Conservation (phyloP, 2,888 invertebrate species). For the Mystacides longicornis region DNA sequence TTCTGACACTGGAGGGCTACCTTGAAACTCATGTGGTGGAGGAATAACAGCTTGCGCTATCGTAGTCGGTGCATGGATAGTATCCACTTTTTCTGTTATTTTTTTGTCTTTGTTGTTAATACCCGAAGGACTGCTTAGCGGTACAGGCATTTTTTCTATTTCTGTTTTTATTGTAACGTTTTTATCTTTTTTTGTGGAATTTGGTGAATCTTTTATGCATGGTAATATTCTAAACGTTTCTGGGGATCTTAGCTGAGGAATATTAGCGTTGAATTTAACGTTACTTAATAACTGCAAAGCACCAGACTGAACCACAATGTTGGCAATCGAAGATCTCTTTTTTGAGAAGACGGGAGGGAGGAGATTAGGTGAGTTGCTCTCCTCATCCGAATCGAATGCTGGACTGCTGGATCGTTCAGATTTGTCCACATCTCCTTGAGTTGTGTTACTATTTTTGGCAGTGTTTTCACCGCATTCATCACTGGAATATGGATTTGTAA, state of each 20-base stretch:
- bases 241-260: conserved; percentile 36
- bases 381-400: conserved; percentile 92
- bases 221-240: conserved; percentile 26
- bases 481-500: conserved; percentile 50
- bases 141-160: not conserved
- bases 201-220: conserved; percentile 29
- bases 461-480: conserved; percentile 46
- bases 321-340: conserved; percentile 60
- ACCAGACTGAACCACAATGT: conserved; percentile 61
- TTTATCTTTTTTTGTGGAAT: not conserved
- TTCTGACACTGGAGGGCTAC: conserved; percentile 58
- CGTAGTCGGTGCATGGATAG: conserved; percentile 40
- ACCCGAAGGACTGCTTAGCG: too few relatives aligned
- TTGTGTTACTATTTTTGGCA: conserved; percentile 31
- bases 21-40: conserved; percentile 65
- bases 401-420: conserved; percentile 85
- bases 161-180: not conserved
- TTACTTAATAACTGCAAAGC: conserved; percentile 47
- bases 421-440: conserved; percentile 56
- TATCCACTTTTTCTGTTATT: conserved; percentile 23
- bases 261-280: conserved; percentile 44
- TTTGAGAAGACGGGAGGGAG: conserved; percentile 49
- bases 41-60: conserved; percentile 65
- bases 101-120: not conserved
- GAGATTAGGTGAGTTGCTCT: conserved; percentile 44